These are phyloP conservation scores for Anthopleura xanthogrammica DNA, from an alignment of 92 coral and sea anemone genomes.

Conservation along the genomic window DNA sequence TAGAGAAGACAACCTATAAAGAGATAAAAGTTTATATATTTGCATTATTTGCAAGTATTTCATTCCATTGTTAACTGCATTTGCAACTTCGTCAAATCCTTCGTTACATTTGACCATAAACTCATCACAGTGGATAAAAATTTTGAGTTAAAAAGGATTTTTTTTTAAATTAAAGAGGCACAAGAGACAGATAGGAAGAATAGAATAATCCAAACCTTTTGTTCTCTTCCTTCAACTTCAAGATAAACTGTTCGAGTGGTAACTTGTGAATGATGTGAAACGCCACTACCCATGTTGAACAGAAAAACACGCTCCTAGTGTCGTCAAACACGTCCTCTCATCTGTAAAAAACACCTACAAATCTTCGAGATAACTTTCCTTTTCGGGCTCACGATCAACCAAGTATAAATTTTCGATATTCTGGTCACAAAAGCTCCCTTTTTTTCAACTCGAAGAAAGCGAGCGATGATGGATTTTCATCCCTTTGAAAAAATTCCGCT, in stretches of 20 bases:
- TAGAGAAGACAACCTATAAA: constrained; percentile 48
- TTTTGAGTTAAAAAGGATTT: background rate
- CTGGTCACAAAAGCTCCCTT: background rate
- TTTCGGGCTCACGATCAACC: background rate
- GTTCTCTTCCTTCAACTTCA: constrained; percentile 28
- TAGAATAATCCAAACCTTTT: constrained; percentile 12
- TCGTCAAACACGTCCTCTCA: background rate
- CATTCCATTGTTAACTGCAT: background rate
- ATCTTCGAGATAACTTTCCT: background rate
- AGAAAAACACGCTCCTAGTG: background rate
- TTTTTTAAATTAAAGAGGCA: background rate
- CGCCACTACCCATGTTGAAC: constrained; percentile 35
- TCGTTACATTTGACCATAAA: background rate
- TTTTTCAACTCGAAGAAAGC: background rate
- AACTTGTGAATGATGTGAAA: constrained; percentile 14
- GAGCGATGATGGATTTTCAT: background rate
- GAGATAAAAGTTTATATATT: background rate
- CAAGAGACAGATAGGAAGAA: background rate
- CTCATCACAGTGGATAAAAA: background rate
- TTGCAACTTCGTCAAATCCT: background rate
- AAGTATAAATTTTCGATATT: background rate
- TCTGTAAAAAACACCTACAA: background rate
- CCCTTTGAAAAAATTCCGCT: background rate
- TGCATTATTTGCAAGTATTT: background rate
- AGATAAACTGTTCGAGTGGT: constrained; percentile 35